phyloP scores from a whole-genome alignment of 2,797 vertebrate genomes.

The Helarctos malayanus region DNA sequence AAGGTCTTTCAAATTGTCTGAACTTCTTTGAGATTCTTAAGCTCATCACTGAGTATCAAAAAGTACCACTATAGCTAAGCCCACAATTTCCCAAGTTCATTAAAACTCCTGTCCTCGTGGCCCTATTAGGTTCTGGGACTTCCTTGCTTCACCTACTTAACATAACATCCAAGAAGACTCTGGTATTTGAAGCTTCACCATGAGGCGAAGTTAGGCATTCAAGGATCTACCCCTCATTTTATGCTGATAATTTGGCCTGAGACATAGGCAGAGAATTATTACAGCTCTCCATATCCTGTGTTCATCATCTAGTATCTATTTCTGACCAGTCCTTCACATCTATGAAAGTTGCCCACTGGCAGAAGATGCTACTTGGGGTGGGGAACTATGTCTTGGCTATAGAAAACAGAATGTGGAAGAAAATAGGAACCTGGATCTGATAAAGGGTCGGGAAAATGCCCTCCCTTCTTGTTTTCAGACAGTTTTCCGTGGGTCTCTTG shows the following conservation, averaged over 20 bases:
- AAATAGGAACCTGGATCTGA: conserved; percentile 22
- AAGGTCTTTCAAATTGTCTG: conserved; percentile 81
- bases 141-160: conserved; percentile 8
- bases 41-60: conserved; percentile 77
- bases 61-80: conserved; percentile 69
- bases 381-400: background rate
- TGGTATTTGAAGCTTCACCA: conserved; percentile 2
- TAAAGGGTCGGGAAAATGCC: background rate
- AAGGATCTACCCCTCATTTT: conserved; percentile 26
- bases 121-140: background rate
- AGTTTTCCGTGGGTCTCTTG: background rate
- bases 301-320: conserved; percentile 30
- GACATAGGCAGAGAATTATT: conserved; percentile 1
- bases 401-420: background rate
- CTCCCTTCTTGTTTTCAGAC: conserved; percentile 19
- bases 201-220: background rate
- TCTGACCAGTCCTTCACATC: background rate
- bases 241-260: background rate
- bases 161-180: conserved; percentile 39
- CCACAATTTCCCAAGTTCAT: conserved; percentile 14
- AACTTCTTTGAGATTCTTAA: conserved; percentile 78
- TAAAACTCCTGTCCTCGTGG: background rate
- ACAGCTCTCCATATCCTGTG: background rate
- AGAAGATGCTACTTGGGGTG: background rate
- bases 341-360: background rate